Conservation (phyloP, 2,888 invertebrate genomes). For the Junonia oenone region DNA sequence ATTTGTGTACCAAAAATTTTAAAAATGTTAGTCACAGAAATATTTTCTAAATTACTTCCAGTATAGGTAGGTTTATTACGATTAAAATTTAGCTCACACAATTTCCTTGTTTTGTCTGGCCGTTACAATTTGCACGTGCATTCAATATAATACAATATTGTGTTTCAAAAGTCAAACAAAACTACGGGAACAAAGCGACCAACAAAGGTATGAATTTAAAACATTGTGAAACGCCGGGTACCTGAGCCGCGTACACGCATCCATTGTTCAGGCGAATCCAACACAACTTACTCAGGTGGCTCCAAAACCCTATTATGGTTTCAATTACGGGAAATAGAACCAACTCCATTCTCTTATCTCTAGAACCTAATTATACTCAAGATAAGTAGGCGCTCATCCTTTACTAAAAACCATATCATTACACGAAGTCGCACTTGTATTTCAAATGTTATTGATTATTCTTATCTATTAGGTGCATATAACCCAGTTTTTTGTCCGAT, state of each 20-base stretch:
- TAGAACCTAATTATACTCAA: not conserved
- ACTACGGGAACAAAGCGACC: constrained; percentile 46
- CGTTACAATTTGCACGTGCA: constrained; percentile 25
- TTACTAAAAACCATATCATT: not conserved
- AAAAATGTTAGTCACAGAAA: too few species aligned
- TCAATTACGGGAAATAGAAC: not conserved
- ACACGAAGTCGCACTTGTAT: not conserved
- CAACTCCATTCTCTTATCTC: not conserved
- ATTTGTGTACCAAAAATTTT: not conserved
- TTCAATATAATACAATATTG: constrained; percentile 29
- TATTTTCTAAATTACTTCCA: not conserved
- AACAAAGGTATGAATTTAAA: constrained; percentile 44
- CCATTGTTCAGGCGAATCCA: constrained; percentile 14
- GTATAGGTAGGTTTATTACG: not conserved
- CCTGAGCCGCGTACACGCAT: constrained; percentile 13
- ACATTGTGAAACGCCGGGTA: constrained; percentile 36
- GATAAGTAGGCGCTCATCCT: not conserved
- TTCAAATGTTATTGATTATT: constrained; percentile 21
- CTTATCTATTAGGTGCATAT: constrained; percentile 24
- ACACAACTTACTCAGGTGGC: not conserved
- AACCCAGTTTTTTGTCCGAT: constrained; percentile 33
- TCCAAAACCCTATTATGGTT: not conserved
- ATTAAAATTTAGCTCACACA: not conserved
- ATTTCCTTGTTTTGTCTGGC: constrained; percentile 30
- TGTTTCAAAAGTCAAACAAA: constrained; percentile 24